A percentile compares a stretch with the other conserved stretches of the same genome.
Evolutionary conservation across 2,113 vertebrate species (phyloP).

Genomic region (Rhinoderma darwinii): DNA sequence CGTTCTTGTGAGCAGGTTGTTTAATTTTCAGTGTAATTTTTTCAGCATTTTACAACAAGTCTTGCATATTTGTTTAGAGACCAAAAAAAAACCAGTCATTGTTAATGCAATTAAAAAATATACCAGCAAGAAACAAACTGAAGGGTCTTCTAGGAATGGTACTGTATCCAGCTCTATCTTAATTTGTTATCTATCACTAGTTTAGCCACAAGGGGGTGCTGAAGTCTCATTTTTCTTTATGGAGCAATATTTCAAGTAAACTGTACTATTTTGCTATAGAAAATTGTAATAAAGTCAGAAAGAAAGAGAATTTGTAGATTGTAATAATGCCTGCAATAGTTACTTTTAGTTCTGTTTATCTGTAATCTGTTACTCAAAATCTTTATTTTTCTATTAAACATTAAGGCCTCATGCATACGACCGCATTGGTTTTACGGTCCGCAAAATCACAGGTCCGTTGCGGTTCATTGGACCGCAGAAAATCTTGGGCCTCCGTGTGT

Average conservation of each 20-base stretch:
- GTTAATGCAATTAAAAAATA: conserved; percentile 35
- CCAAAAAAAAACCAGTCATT: conserved; percentile 17
- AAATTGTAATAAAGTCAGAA: background rate
- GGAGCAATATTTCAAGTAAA: background rate
- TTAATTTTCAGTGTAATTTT: conserved; percentile 46
- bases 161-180: background rate
- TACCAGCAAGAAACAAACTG: background rate
- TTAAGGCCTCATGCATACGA: too few species aligned
- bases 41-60: background rate
- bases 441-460: too few species aligned
- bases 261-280: background rate
- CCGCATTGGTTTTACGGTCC: too few species aligned
- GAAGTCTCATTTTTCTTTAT: conserved; percentile 15
- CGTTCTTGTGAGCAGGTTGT: conserved; percentile 27
- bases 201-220: conserved; percentile 46
- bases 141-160: background rate
- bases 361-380: background rate
- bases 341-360: background rate
- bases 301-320: background rate
- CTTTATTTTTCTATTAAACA: background rate
- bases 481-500: too few species aligned
- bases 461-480: too few species aligned
- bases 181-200: background rate
- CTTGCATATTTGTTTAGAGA: conserved; percentile 38
- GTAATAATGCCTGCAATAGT: background rate